Evolutionary conservation across 35 echinoderm and acorn worm genomes (phyloP), one percentile per base, ranked within the genome.

Genomic region (Hemicentrotus pulcherrimus): DNA sequence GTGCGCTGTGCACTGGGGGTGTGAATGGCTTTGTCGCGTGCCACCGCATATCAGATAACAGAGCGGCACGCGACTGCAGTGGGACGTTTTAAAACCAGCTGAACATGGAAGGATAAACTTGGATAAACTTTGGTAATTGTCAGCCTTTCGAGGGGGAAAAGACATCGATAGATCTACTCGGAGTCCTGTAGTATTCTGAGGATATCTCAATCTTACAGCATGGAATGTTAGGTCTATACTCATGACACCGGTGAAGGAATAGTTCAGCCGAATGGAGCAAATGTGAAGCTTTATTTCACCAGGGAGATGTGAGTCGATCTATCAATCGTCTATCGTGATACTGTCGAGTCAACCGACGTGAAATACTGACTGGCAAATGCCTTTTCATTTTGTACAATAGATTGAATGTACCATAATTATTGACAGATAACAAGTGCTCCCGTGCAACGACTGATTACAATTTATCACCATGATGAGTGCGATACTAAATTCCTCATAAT

Each of bases 11-110:
- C 32, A 47, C 13, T 16, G 88, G 46, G 46, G 88, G 46, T 45
- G 45, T 45, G 32, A 90, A 90, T 90, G 46, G 46, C 31, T 90
- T 16, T 19, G 88, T 90, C 88, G 88, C 88, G 88, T 90, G 88
- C 32, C 88, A 47, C 88, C 13, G 2, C 5, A 24, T 47, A 90
- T 90, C 88, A 45, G 88, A 90, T 90, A 90, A 90, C 32, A 90
- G 88, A 14, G 18, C 6, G 88, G 88, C 88, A 90, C 88, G 88
- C 88, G 88, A 33, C 88, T 47, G n/a, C 46, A 9, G 16, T 90
- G 46, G 88, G n/a, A 32, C 32, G 88, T 90, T 78, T 22, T n/a
- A n/a, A 28, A 78, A 78, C 65, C 65, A 78, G 65, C 65, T 78
- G 65, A 78, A n/a, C 65, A 78, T 28, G 19, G 65, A 78, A 0